These are phyloP conservation scores for Rhipidura dahli DNA, from an alignment of 2,113 vertebrate species.

Conservation along the genomic window DNA sequence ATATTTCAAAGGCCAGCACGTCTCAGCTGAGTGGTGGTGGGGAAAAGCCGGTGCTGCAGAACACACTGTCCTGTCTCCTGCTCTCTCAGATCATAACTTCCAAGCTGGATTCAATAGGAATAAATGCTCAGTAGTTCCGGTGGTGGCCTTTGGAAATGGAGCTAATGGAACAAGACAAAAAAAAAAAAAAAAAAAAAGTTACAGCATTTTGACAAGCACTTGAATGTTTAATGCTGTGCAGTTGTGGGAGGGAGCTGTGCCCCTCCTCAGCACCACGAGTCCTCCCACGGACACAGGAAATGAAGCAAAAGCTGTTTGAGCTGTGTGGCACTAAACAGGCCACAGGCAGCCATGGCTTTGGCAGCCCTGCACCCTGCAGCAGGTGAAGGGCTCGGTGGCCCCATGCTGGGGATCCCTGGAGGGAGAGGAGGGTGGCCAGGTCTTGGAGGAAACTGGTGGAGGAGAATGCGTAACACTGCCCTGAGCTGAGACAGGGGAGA, in stretches of 20 bases:
- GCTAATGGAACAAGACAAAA: conserved; percentile 53
- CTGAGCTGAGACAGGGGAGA: background rate
- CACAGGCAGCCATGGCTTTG: background rate
- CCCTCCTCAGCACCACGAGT: background rate
- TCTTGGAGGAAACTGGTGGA: background rate
- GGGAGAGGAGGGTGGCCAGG: background rate
- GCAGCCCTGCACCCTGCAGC: accelerated
- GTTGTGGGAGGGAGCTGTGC: background rate
- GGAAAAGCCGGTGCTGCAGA: background rate
- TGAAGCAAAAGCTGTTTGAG: background rate
- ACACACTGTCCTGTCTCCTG: conserved; percentile 7
- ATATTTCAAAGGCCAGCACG: background rate
- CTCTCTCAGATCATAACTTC: conserved; percentile 53
- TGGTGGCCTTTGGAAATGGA: conserved; percentile 50
- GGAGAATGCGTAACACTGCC: background rate
- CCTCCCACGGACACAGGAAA: background rate
- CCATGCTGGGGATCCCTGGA: accelerated
- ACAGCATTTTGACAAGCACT: conserved; percentile 32
- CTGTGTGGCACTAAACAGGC: background rate
- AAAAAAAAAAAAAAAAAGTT: conserved; percentile 42
- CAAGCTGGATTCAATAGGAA: conserved; percentile 41
- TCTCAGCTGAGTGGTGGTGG: background rate
- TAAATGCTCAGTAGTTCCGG: conserved; percentile 27
- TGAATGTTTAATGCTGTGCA: background rate
- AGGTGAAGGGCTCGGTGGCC: background rate